phyloP scores from a whole-genome alignment of 1,140 invertebrate genomes.

The Zophobas morio region DNA sequence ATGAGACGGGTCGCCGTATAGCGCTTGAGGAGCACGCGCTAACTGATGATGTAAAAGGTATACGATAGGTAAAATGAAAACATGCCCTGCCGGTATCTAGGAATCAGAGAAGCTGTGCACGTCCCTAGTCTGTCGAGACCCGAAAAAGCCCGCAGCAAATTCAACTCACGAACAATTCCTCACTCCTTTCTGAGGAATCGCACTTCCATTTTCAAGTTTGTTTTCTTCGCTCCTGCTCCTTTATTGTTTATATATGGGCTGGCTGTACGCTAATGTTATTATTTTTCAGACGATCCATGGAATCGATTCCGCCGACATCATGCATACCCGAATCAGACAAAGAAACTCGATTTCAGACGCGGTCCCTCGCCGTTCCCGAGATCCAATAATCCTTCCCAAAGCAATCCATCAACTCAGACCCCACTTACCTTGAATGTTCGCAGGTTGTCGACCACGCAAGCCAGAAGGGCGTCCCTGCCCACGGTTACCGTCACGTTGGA shows the following conservation, averaged over 20 bases:
- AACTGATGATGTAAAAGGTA: slow-evolving; percentile 61
- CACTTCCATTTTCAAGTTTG: slow-evolving; percentile 62
- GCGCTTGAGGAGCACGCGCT: slow-evolving; percentile 38
- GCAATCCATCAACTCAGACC: slow-evolving; percentile 55
- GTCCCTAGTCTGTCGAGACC: slow-evolving; percentile 61
- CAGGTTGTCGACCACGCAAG: slow-evolving; percentile 95
- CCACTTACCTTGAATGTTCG: slow-evolving; percentile 86
- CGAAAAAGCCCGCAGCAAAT: slow-evolving; percentile 54
- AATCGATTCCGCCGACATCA: slow-evolving; percentile 57
- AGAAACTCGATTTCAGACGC: slow-evolving; percentile 59
- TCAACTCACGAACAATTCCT: slow-evolving; percentile 64
- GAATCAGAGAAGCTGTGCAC: slow-evolving; percentile 63
- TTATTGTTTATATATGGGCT: slow-evolving; percentile 65
- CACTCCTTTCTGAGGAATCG: slow-evolving; percentile 60
- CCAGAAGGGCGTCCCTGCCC: slow-evolving; percentile 89
- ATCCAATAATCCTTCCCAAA: slow-evolving; percentile 61
- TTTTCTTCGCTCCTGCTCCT: slow-evolving; percentile 60
- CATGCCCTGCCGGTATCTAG: slow-evolving; percentile 58
- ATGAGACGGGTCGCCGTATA: slow-evolving; percentile 49
- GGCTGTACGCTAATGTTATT: slow-evolving; percentile 65
- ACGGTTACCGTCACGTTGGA: slow-evolving; percentile 94
- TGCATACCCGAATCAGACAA: slow-evolving; percentile 56
- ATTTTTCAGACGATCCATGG: slow-evolving; percentile 64
- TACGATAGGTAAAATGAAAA: slow-evolving; percentile 59
- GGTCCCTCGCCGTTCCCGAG: slow-evolving; percentile 58